Evolutionary conservation across 2,888 invertebrate genomes (phyloP).

Genomic region (Agrenia bidenticulata): DNA sequence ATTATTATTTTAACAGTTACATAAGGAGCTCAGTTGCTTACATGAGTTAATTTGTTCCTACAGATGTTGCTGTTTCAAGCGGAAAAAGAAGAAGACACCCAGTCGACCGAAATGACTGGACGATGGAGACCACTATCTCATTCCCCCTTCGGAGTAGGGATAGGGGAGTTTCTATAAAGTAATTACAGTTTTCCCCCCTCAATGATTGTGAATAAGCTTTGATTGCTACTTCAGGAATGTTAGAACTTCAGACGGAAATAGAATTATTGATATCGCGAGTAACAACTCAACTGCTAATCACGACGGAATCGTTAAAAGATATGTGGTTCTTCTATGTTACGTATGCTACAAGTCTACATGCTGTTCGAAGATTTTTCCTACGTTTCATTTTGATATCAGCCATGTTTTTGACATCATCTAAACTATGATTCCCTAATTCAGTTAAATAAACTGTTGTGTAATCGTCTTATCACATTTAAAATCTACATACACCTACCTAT

Average conservation of each 20-base stretch:
- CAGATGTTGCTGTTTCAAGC: constrained; percentile 99
- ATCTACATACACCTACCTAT: too few species aligned
- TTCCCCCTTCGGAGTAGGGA: constrained; percentile 50
- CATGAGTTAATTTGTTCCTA: background rate
- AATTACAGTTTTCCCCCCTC: constrained; percentile 20
- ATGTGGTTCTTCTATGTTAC: background rate
- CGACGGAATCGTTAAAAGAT: background rate
- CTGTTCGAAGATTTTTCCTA: background rate
- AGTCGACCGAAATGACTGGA: constrained; percentile 85
- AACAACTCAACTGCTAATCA: constrained; percentile 2
- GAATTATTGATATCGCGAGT: constrained; percentile 6
- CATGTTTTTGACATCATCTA: background rate
- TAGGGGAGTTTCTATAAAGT: constrained; percentile 21
- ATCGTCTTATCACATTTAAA: too few species aligned
- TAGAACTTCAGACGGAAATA: constrained; percentile 5
- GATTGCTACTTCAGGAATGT: constrained; percentile 13
- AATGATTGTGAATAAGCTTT: constrained; percentile 22
- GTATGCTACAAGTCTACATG: background rate
- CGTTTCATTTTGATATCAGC: constrained; percentile 9
- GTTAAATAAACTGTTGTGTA: too few species aligned
- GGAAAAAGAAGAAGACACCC: constrained; percentile 98
- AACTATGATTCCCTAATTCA: too few species aligned
- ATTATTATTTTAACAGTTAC: too few species aligned
- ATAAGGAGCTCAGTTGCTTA: background rate
- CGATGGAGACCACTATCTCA: constrained; percentile 53